Conservation (phyloP, 2,113 vertebrate species). For the Cyphomyrus discorhynchus region DNA sequence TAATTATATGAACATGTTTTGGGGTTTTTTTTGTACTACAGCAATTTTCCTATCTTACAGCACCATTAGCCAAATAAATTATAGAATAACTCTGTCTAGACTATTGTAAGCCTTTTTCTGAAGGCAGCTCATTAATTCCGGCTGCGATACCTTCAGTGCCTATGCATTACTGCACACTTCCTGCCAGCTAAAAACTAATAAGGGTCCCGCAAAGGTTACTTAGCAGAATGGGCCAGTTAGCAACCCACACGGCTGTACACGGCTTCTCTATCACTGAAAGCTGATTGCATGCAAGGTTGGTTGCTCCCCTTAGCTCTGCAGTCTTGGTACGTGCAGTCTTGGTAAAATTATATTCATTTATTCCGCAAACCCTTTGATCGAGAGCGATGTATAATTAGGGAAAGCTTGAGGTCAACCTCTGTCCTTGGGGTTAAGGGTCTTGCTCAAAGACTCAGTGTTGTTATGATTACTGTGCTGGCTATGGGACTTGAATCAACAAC, state of each 20-base stretch:
- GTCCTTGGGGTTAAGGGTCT: neutral
- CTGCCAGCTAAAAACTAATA: neutral
- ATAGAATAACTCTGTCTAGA: neutral
- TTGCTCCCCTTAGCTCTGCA: neutral
- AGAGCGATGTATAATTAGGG: neutral
- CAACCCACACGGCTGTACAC: too few species aligned
- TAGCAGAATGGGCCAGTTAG: neutral
- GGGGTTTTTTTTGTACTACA: neutral
- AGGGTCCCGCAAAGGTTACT: neutral
- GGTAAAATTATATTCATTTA: neutral
- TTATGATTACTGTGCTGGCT: neutral
- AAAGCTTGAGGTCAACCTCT: neutral
- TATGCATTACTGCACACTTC: neutral
- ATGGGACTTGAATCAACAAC: neutral
- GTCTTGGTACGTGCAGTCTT: neutral
- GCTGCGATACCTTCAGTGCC: neutral
- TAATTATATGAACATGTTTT: neutral
- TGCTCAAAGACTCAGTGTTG: neutral
- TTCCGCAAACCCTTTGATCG: neutral
- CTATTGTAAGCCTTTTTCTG: neutral
- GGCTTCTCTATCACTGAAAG: neutral
- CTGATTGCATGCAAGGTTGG: neutral
- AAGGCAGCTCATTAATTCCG: neutral
- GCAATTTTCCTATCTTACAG: neutral
- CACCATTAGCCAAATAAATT: neutral